Conservation (phyloP, 2,113 vertebrate species). For the Sphaerodactylus townsendi region DNA sequence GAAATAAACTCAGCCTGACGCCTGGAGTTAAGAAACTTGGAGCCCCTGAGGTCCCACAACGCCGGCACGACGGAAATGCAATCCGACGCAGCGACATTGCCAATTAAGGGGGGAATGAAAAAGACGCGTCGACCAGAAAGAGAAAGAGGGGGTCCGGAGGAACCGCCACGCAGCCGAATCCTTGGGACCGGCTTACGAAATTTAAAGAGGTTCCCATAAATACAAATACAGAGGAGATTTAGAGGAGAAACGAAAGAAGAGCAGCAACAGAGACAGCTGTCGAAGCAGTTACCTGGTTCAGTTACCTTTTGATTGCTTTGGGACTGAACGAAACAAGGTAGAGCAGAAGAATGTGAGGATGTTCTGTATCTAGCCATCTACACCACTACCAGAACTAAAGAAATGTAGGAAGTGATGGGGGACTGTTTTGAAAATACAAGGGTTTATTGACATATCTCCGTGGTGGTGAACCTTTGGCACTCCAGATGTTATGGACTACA, state of each 20-base stretch:
- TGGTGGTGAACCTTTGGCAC: too few species aligned
- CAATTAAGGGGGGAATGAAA: constrained; percentile 60
- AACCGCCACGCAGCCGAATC: constrained; percentile 42
- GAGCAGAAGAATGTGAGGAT: neutral
- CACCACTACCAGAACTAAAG: too few species aligned
- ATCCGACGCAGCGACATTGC: constrained; percentile 50
- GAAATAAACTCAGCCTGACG: constrained; percentile 51
- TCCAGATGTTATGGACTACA: too few species aligned
- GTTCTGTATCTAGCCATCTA: too few species aligned
- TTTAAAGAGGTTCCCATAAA: constrained; percentile 51
- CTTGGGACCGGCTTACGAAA: constrained; percentile 54
- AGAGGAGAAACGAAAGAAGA: constrained; percentile 40
- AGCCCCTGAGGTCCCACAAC: constrained; percentile 41
- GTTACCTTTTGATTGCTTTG: neutral
- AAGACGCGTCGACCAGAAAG: constrained; percentile 50
- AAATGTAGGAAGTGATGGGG: too few species aligned
- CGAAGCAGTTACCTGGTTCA: neutral
- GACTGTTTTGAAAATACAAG: too few species aligned
- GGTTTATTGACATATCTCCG: too few species aligned
- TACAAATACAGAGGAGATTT: constrained; percentile 41
- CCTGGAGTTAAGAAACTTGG: constrained; percentile 24
- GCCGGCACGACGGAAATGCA: constrained; percentile 36
- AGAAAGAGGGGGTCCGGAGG: constrained; percentile 40
- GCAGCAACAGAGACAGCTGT: neutral
- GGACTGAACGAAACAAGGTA: neutral